phyloP scores from a whole-genome alignment of 1,140 invertebrate species.

The Camponotus pennsylvanicus region DNA sequence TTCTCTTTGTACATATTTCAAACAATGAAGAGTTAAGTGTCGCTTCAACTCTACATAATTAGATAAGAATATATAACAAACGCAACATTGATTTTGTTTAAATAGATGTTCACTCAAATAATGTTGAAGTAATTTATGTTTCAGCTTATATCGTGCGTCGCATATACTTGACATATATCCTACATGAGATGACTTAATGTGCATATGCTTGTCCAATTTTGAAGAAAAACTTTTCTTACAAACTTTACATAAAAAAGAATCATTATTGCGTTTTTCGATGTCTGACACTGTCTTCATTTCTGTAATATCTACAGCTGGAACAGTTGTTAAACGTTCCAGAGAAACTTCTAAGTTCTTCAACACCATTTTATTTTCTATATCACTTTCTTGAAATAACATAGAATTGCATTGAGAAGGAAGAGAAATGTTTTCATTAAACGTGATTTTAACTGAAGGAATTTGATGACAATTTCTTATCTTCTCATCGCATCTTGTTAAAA shows the following conservation, averaged over 20 bases:
- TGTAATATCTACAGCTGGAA: background rate
- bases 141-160: constrained; percentile 58
- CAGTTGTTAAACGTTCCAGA: constrained; percentile 38
- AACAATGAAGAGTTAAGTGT: constrained; percentile 74
- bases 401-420: background rate
- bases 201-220: constrained; percentile 41
- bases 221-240: constrained; percentile 63
- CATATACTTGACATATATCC: constrained; percentile 78
- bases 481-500: constrained; percentile 55
- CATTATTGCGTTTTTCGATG: background rate
- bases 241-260: constrained; percentile 55
- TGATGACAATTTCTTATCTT: background rate
- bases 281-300: background rate
- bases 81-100: constrained; percentile 66
- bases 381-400: background rate
- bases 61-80: constrained; percentile 63
- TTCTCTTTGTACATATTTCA: constrained; percentile 60
- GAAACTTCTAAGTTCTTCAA: constrained; percentile 41
- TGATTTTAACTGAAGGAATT: background rate
- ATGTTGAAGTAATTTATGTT: constrained; percentile 67
- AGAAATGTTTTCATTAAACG: background rate
- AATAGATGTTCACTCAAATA: constrained; percentile 70
- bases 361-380: background rate
- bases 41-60: constrained; percentile 33
- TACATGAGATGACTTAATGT: constrained; percentile 63